Percentiles rank a stretch among this genome's conserved stretches.
phyloP scores from a whole-genome alignment of 2,888 invertebrate species.

The Cheilosia grossa region DNA sequence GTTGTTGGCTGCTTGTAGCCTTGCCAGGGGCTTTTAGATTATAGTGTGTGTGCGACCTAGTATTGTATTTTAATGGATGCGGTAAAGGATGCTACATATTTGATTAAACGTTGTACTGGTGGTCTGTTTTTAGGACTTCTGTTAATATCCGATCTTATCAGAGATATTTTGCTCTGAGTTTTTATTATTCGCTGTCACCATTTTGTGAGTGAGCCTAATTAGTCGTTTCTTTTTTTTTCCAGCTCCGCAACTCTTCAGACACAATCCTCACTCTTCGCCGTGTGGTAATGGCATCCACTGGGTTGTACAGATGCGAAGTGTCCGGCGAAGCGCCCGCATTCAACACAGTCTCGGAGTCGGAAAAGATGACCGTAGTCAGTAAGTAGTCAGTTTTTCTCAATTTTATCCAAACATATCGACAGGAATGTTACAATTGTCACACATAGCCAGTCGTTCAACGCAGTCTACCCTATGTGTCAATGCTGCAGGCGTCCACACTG shows the following conservation, averaged over 20 bases:
- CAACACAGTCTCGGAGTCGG: constrained; percentile 89
- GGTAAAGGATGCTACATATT: too few relatives aligned
- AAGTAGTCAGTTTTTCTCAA: constrained; percentile 80
- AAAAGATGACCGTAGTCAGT: constrained; percentile 90
- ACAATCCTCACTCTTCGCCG: constrained; percentile 87
- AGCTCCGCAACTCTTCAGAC: constrained; percentile 87
- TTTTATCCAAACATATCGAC: too few relatives aligned
- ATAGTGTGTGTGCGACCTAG: not conserved
- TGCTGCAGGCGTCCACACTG: constrained; percentile 21
- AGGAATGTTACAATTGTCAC: not conserved
- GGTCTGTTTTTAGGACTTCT: too few relatives aligned
- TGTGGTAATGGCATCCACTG: constrained; percentile 88
- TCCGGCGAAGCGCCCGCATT: constrained; percentile 91
- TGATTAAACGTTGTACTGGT: too few relatives aligned
- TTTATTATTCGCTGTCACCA: too few relatives aligned
- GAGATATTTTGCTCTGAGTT: too few relatives aligned
- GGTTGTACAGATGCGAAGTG: constrained; percentile 90
- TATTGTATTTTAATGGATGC: too few relatives aligned
- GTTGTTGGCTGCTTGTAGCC: not conserved
- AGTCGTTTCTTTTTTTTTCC: constrained; percentile 76
- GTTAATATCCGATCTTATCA: too few relatives aligned
- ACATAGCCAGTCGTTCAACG: constrained; percentile 2
- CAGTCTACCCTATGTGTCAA: not conserved
- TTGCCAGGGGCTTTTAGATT: not conserved
- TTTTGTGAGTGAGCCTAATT: too few relatives aligned